Percentiles rank a stretch among this genome's conserved stretches.
These are phyloP conservation scores for Agapornis roseicollis DNA, from an alignment of 2,113 vertebrate species.

Conservation along the genomic window DNA sequence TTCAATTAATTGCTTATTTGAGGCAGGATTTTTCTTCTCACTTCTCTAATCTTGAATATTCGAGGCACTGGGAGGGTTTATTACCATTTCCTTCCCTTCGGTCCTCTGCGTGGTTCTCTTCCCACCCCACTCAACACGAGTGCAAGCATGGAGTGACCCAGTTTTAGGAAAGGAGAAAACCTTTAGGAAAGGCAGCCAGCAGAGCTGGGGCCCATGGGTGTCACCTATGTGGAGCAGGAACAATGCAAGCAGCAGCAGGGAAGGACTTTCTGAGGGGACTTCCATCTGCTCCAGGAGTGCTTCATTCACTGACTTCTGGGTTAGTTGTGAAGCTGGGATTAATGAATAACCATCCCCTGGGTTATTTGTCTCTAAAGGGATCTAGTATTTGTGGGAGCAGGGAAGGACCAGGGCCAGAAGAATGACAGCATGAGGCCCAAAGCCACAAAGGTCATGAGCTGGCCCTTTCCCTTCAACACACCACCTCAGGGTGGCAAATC, in stretches of 20 bases:
- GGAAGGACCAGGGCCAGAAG: neutral
- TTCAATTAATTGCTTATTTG: conserved; percentile 65
- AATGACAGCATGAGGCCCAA: neutral
- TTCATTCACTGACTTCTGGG: neutral
- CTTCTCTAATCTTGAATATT: conserved; percentile 31
- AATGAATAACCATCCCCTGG: neutral
- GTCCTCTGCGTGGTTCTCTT: neutral
- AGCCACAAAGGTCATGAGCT: neutral
- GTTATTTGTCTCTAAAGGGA: neutral
- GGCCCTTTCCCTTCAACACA: neutral
- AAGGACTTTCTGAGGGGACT: neutral
- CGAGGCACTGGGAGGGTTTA: neutral
- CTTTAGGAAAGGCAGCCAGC: neutral
- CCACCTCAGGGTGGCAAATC: neutral
- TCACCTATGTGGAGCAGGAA: neutral
- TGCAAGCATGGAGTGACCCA: fast-evolving
- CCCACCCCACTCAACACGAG: neutral
- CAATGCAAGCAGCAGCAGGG: fast-evolving
- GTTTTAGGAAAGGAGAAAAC: neutral
- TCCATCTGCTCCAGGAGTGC: neutral
- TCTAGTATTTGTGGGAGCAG: neutral
- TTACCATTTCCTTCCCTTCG: neutral
- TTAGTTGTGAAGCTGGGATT: neutral
- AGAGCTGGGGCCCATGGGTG: neutral
- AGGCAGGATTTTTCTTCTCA: conserved; percentile 19